phyloP scores from a whole-genome alignment of 1,140 invertebrate genomes.

The Heliconius nattereri region DNA sequence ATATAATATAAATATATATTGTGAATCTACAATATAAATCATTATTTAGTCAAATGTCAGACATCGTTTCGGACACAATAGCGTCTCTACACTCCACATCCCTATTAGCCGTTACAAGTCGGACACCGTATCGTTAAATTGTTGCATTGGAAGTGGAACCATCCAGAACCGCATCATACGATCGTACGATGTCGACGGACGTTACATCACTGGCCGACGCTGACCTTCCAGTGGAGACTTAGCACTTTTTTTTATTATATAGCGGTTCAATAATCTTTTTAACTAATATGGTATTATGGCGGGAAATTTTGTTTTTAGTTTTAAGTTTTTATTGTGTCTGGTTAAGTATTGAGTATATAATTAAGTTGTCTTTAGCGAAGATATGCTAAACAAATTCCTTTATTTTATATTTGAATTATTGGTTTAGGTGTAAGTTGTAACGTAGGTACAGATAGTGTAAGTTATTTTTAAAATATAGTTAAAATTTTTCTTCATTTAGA shows the following conservation, averaged over 20 bases:
- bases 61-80: conserved; percentile 27
- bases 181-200: conserved; percentile 30
- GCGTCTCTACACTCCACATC: conserved; percentile 4
- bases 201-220: conserved; percentile 19
- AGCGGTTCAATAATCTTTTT: neutral
- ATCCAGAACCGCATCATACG: conserved; percentile 32
- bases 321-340: neutral
- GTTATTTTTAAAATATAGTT: too few relatives aligned
- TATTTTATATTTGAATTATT: too few relatives aligned
- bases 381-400: neutral
- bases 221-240: conserved; percentile 1
- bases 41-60: conserved; percentile 13
- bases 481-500: too few relatives aligned
- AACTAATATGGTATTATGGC: neutral
- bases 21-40: neutral
- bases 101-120: conserved; percentile 28
- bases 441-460: too few relatives aligned
- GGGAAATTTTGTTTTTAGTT: neutral
- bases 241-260: neutral
- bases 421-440: too few relatives aligned
- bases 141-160: conserved; percentile 28
- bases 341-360: neutral
- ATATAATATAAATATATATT: neutral
- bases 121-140: conserved; percentile 19
- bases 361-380: neutral